Evolutionary conservation across 2,888 invertebrate species (phyloP).

Genomic region (Fragum whitleyi): DNA sequence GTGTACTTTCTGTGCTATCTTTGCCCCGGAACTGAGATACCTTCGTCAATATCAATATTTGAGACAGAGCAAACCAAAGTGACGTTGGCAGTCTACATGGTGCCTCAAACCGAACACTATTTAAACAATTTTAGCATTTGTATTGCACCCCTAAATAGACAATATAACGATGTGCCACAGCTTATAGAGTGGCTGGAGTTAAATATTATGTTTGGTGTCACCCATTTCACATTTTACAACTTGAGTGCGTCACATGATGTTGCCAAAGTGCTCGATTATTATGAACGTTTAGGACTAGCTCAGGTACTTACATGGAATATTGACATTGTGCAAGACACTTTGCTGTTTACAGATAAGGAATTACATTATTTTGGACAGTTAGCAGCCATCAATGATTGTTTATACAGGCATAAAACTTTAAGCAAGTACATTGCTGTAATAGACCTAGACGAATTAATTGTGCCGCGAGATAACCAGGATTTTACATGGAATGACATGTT

Average conservation of each 20-base stretch:
- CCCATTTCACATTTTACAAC: conserved; percentile 21
- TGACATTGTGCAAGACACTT: neutral
- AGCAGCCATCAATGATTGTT: conserved; percentile 13
- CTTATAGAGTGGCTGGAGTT: conserved; percentile 11
- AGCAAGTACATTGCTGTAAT: conserved; percentile 2
- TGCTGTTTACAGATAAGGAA: neutral
- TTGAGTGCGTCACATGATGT: neutral
- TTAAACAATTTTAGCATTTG: neutral
- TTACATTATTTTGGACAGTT: conserved; percentile 13
- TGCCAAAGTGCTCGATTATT: neutral
- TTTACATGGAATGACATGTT: conserved; percentile 14
- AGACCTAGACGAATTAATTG: conserved; percentile 9
- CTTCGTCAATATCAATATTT: neutral
- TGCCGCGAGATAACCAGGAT: neutral
- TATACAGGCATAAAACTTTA: neutral
- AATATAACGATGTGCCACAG: neutral
- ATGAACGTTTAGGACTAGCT: neutral
- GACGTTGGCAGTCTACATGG: neutral
- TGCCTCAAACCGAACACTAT: neutral
- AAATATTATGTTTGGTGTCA: neutral
- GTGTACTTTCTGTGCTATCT: conserved; percentile 8
- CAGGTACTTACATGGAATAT: conserved; percentile 1
- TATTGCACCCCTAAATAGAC: neutral
- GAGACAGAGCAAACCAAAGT: neutral
- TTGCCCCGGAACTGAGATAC: neutral